phyloP scores from a whole-genome alignment of 2,113 vertebrate species.

The Falco punctatus region DNA sequence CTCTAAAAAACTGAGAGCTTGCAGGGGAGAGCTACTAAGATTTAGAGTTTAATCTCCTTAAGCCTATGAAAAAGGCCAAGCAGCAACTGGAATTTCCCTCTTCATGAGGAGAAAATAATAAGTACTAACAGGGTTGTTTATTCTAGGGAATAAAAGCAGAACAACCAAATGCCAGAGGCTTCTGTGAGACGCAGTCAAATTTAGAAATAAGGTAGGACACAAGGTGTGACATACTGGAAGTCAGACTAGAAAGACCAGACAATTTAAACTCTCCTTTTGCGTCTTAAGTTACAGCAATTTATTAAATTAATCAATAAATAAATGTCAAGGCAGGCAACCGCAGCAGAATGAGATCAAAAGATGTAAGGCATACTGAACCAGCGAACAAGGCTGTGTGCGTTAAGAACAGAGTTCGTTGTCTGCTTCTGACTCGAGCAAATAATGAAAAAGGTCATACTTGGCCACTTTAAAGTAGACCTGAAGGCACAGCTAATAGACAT shows the following conservation, averaged over 20 bases:
- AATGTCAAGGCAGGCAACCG: background rate
- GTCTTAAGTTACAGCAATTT: background rate
- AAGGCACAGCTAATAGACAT: background rate
- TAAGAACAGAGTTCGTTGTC: background rate
- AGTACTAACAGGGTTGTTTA: background rate
- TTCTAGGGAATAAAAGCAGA: background rate
- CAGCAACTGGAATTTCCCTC: background rate
- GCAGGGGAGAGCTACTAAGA: background rate
- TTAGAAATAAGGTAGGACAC: background rate
- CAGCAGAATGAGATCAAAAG: background rate
- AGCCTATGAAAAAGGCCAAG: background rate
- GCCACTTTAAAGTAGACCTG: background rate
- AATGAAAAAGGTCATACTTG: background rate
- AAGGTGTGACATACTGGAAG: background rate
- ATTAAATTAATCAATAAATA: background rate
- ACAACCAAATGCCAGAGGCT: background rate
- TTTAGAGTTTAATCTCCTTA: slow-evolving; percentile 15
- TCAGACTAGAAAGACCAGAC: background rate
- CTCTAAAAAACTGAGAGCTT: background rate
- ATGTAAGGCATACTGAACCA: background rate
- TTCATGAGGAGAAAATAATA: background rate
- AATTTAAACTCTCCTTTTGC: background rate
- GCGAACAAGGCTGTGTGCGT: background rate
- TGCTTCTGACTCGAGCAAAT: background rate
- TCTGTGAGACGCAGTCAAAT: background rate